These are phyloP conservation scores for Cervus canadensis DNA, from an alignment of 2,113 vertebrate genomes.

Conservation along the genomic window DNA sequence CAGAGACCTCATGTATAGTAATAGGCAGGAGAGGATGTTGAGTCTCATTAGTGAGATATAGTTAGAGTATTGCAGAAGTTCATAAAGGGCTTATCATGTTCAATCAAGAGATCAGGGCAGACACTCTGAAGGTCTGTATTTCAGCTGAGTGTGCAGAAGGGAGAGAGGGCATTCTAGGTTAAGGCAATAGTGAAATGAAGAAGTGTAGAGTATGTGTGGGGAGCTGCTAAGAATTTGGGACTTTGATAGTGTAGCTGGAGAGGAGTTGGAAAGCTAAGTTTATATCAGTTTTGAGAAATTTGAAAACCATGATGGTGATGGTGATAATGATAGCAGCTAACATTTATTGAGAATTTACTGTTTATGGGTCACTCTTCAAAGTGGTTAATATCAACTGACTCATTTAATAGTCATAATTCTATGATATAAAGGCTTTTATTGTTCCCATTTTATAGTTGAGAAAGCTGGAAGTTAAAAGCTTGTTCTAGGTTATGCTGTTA, in stretches of 20 bases:
- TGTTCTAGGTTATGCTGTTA: neutral
- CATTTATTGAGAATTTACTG: neutral
- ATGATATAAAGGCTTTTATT: neutral
- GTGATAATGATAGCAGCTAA: neutral
- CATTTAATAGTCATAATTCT: neutral
- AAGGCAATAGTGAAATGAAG: neutral
- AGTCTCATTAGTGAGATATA: neutral
- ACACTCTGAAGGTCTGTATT: neutral
- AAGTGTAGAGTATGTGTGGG: neutral
- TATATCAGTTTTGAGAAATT: neutral
- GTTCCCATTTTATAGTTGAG: neutral
- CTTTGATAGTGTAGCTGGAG: neutral
- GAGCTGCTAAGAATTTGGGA: neutral
- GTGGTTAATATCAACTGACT: neutral
- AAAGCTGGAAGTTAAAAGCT: neutral
- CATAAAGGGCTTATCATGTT: neutral
- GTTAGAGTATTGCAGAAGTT: neutral
- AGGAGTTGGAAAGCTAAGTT: neutral
- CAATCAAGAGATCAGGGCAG: neutral
- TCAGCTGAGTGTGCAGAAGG: neutral
- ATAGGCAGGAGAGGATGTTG: neutral
- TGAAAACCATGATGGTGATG: neutral
- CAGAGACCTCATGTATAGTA: neutral
- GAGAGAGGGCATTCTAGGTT: neutral
- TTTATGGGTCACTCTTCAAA: neutral